These are phyloP conservation scores for Habropoda laboriosa DNA, from an alignment of 1,140 invertebrate genomes.

Conservation along the genomic window DNA sequence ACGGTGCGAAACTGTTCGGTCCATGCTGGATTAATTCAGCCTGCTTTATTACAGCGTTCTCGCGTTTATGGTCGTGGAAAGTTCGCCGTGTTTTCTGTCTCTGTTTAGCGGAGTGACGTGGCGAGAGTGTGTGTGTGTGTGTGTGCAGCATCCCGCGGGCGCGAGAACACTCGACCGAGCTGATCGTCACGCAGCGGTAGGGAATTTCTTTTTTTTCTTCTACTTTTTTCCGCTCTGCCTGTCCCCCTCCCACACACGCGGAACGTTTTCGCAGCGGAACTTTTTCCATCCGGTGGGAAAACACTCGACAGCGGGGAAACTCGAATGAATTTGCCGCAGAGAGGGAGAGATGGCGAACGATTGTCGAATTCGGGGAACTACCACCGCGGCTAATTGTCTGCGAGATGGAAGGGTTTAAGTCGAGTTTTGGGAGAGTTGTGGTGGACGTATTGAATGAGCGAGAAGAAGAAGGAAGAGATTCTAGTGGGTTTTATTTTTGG, in stretches of 20 bases:
- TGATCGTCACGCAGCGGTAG: slow-evolving; percentile 15
- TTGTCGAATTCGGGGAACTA: neutral
- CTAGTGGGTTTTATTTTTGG: no score
- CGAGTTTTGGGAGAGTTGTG: no score
- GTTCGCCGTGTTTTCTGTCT: slow-evolving; percentile 22
- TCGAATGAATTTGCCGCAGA: neutral
- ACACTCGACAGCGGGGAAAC: slow-evolving; percentile 13
- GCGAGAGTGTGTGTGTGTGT: no score
- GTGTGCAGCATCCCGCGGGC: neutral
- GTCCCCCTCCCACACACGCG: neutral
- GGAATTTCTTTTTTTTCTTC: neutral
- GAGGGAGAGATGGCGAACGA: slow-evolving; percentile 4
- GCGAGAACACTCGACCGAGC: slow-evolving; percentile 24
- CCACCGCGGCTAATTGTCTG: neutral
- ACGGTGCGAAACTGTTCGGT: slow-evolving; percentile 40
- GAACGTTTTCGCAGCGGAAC: slow-evolving; percentile 9
- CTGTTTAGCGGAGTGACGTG: no score
- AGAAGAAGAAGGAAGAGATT: no score
- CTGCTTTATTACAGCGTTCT: slow-evolving; percentile 55
- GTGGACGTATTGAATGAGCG: no score
- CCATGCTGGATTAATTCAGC: slow-evolving; percentile 60
- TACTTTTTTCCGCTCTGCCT: neutral
- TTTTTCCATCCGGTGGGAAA: slow-evolving; percentile 25
- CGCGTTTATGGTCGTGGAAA: slow-evolving; percentile 50
- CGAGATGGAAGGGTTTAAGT: neutral